These are phyloP conservation scores for Drosophila seguyi DNA, from an alignment of 1,140 invertebrate genomes.

Conservation along the genomic window DNA sequence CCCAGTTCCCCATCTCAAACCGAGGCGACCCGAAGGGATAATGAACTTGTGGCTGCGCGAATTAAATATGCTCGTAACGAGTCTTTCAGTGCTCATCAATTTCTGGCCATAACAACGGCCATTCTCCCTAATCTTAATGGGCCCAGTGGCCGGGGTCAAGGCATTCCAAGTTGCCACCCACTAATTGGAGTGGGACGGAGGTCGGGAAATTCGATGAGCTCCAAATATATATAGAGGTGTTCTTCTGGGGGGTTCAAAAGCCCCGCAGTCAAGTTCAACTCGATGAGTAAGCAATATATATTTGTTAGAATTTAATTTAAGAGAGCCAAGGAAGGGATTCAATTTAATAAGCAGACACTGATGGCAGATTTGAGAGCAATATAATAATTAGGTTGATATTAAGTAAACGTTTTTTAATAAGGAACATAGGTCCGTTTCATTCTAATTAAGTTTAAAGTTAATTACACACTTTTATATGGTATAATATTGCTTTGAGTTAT, in stretches of 20 bases:
- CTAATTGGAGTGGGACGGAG: conserved; percentile 17
- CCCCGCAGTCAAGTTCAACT: conserved; percentile 6
- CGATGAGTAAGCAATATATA: conserved; percentile 13
- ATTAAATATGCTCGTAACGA: conserved; percentile 61
- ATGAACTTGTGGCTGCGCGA: conserved; percentile 62
- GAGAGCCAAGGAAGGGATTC: not conserved
- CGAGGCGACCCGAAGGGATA: conserved; percentile 57
- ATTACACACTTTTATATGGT: not conserved
- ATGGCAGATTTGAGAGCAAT: not conserved
- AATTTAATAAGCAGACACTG: not conserved
- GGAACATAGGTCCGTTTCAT: not conserved
- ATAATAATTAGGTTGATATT: not conserved
- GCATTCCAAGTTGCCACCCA: conserved; percentile 9
- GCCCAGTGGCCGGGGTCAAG: conserved; percentile 42
- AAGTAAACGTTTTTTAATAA: not conserved
- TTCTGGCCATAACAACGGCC: conserved; percentile 51
- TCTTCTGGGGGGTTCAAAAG: not conserved
- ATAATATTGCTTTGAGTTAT: not conserved
- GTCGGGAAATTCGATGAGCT: conserved; percentile 11
- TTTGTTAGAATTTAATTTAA: conserved; percentile 9
- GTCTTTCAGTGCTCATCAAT: conserved; percentile 66
- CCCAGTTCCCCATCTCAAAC: not conserved
- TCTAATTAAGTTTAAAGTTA: not conserved
- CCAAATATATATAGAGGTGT: not conserved
- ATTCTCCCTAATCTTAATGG: conserved; percentile 52